Evolutionary conservation across 2,113 vertebrate genomes (phyloP).

Genomic region (Murina feae): DNA sequence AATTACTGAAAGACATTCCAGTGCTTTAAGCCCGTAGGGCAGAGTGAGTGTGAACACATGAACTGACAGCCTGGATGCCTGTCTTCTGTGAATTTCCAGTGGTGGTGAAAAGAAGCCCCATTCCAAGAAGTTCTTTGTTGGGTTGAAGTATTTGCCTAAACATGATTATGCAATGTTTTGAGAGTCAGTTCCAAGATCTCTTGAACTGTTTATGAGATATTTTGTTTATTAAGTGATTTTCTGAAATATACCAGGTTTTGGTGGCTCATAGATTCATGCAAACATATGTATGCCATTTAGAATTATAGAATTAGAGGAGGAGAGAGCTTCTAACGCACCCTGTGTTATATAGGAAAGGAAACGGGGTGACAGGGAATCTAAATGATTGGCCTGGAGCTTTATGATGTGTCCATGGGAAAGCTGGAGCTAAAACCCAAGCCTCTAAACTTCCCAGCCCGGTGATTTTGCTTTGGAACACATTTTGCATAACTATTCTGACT

Average conservation of each 20-base stretch:
- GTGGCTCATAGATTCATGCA: slow-evolving; percentile 20
- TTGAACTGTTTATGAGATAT: slow-evolving; percentile 25
- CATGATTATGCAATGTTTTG: slow-evolving; percentile 6
- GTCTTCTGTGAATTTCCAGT: not conserved
- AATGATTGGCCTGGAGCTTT: not conserved
- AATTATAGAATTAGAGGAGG: not conserved
- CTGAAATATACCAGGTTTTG: slow-evolving; percentile 35
- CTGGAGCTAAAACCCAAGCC: not conserved
- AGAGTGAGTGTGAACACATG: not conserved
- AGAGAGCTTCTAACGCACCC: not conserved
- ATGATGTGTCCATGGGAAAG: not conserved
- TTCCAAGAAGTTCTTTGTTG: not conserved
- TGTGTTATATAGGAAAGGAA: not conserved
- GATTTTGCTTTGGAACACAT: not conserved
- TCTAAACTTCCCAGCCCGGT: not conserved
- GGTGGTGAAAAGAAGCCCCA: not conserved
- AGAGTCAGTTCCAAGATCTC: slow-evolving; percentile 14
- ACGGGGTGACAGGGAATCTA: not conserved
- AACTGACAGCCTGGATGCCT: not conserved
- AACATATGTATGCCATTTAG: not conserved
- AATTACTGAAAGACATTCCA: not conserved
- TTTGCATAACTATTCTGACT: not conserved
- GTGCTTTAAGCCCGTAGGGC: not conserved
- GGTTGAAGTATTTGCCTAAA: slow-evolving; percentile 49
- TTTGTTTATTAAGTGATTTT: slow-evolving; percentile 55